Evolutionary conservation across 1,140 invertebrate species (phyloP).

Genomic region (Solen grandis): DNA sequence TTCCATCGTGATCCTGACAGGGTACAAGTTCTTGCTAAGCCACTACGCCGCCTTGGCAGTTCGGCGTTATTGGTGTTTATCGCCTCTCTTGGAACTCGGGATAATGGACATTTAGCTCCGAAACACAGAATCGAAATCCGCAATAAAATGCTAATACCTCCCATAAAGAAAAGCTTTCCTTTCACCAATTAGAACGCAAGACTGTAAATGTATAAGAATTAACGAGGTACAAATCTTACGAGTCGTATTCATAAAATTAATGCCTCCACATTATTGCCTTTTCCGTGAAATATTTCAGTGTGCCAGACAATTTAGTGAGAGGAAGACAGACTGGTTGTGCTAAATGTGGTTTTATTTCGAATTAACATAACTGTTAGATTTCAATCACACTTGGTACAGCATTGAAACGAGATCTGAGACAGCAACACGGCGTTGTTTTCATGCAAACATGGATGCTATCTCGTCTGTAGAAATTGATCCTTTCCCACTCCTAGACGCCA

Average conservation of each 20-base stretch:
- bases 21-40: background rate
- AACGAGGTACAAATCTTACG: conserved; percentile 47
- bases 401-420: too few species aligned
- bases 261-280: conserved; percentile 38
- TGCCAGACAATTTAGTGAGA: conserved; percentile 31
- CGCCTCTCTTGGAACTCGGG: conserved; percentile 20
- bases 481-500: too few species aligned
- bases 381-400: too few species aligned
- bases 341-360: conserved; percentile 42
- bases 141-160: conserved; percentile 53
- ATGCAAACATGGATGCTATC: too few species aligned
- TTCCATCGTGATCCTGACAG: too few species aligned
- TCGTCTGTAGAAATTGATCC: background rate
- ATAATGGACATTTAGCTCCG: conserved; percentile 52
- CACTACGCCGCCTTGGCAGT: background rate
- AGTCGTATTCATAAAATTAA: conserved; percentile 53
- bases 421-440: too few species aligned
- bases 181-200: conserved; percentile 46
- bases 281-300: conserved; percentile 29
- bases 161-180: conserved; percentile 43
- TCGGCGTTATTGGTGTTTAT: conserved; percentile 29
- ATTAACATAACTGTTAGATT: conserved; percentile 52
- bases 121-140: conserved; percentile 22
- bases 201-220: conserved; percentile 47
- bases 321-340: conserved; percentile 36